These are phyloP conservation scores for Drosophila saltans DNA, from an alignment of 1,140 invertebrate species.

Conservation along the genomic window DNA sequence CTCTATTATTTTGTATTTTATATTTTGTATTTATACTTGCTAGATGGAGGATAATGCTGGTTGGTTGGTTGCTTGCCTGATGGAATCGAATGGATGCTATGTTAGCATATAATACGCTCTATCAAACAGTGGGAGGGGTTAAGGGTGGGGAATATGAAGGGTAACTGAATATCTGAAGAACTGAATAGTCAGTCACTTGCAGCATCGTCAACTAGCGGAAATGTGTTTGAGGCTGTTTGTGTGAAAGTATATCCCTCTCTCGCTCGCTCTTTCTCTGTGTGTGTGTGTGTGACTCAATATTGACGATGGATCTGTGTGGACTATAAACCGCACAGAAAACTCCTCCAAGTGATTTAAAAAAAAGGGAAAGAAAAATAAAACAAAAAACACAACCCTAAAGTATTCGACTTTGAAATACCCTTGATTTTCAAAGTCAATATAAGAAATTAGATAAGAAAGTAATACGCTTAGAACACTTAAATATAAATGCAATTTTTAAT, in stretches of 20 bases:
- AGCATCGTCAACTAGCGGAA: constrained; percentile 51
- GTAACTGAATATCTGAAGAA: background rate
- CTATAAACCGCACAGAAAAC: constrained; percentile 4
- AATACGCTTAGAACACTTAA: no score
- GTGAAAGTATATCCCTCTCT: background rate
- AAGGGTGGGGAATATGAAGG: background rate
- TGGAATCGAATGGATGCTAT: constrained; percentile 18
- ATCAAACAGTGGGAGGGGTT: constrained; percentile 35
- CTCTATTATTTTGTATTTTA: constrained; percentile 69
- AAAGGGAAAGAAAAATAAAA: background rate
- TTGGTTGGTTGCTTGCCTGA: background rate
- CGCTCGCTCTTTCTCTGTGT: background rate
- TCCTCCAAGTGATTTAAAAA: constrained; percentile 17
- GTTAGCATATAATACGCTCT: constrained; percentile 70
- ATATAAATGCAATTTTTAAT: no score
- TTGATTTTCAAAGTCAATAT: background rate
- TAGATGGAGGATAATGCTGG: background rate
- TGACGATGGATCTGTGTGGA: constrained; percentile 2
- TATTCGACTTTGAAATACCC: background rate
- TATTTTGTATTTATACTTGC: constrained; percentile 62
- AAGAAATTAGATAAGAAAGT: background rate
- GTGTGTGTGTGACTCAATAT: constrained; percentile 2
- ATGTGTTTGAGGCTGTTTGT: constrained; percentile 29
- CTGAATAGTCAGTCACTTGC: constrained; percentile 16
- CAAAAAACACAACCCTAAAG: background rate